Evolutionary conservation across 2,113 vertebrate species (phyloP).

Genomic region (Paramormyrops kingsleyae): DNA sequence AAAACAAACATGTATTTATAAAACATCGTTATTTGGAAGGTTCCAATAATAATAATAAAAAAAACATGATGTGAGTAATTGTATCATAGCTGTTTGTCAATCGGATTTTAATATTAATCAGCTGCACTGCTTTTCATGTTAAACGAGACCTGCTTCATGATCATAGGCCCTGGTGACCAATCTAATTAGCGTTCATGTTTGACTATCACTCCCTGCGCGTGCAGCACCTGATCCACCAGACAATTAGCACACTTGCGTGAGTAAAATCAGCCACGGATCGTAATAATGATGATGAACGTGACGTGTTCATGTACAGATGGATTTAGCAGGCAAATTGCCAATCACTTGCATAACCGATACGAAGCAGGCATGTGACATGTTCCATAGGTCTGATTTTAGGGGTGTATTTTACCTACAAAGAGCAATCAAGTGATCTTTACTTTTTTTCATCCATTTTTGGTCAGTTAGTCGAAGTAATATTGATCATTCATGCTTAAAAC

Average conservation of each 20-base stretch:
- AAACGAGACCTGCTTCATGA: not conserved
- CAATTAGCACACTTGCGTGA: not conserved
- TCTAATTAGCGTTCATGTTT: not conserved
- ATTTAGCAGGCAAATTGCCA: not conserved
- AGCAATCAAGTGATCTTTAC: not conserved
- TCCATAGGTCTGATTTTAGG: not conserved
- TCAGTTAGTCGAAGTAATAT: not conserved
- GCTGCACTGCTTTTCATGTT: not conserved
- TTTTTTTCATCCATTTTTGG: not conserved
- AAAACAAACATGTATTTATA: not conserved
- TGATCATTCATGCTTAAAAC: not conserved
- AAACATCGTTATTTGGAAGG: not conserved
- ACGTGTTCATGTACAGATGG: not conserved
- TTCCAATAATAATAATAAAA: not conserved
- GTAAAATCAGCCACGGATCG: not conserved
- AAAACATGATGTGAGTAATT: not conserved
- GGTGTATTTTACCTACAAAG: not conserved
- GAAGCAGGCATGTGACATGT: not conserved
- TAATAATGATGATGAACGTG: not conserved
- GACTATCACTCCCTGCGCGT: not conserved
- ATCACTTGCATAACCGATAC: not conserved
- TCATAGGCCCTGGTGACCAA: not conserved
- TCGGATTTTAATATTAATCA: not conserved
- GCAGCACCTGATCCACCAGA: not conserved
- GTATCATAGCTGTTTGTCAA: not conserved